phyloP scores from a whole-genome alignment of 2,113 vertebrate genomes.

The Melierax canorus region DNA sequence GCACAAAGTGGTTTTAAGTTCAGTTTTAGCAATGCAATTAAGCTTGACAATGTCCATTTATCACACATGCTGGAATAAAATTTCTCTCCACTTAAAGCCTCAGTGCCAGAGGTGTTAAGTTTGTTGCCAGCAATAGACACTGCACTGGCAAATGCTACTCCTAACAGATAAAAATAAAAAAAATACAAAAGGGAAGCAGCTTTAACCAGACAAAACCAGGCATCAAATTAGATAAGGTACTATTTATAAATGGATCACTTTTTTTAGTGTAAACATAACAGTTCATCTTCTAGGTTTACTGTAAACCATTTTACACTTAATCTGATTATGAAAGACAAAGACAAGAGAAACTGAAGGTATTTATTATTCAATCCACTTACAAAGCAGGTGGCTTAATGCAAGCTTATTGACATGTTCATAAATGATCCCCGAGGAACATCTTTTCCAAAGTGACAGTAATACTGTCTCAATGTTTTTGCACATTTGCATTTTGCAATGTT shows the following conservation, averaged over 20 bases:
- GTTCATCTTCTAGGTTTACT: constrained; percentile 26
- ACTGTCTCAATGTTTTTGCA: constrained; percentile 65
- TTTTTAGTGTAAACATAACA: constrained; percentile 48
- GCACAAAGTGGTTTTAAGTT: constrained; percentile 33
- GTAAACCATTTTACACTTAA: constrained; percentile 44
- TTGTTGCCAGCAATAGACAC: constrained; percentile 17
- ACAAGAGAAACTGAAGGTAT: constrained; percentile 76
- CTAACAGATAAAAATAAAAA: neutral
- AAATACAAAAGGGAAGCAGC: neutral
- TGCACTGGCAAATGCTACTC: constrained; percentile 20
- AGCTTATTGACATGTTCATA: constrained; percentile 72
- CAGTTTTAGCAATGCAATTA: constrained; percentile 4
- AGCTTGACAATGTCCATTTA: neutral
- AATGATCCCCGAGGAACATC: constrained; percentile 74
- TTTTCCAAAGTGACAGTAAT: constrained; percentile 66
- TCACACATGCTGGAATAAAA: neutral
- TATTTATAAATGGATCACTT: constrained; percentile 23
- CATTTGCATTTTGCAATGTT: constrained; percentile 56
- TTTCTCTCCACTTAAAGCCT: neutral
- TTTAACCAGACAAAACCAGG: constrained; percentile 45
- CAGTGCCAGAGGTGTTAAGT: neutral
- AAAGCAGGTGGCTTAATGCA: constrained; percentile 79
- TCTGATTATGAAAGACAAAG: constrained; percentile 72
- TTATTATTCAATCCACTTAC: constrained; percentile 79
- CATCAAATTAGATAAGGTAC: neutral